Evolutionary conservation across 1,140 invertebrate species (phyloP).

Genomic region (Nasonia longicornis): DNA sequence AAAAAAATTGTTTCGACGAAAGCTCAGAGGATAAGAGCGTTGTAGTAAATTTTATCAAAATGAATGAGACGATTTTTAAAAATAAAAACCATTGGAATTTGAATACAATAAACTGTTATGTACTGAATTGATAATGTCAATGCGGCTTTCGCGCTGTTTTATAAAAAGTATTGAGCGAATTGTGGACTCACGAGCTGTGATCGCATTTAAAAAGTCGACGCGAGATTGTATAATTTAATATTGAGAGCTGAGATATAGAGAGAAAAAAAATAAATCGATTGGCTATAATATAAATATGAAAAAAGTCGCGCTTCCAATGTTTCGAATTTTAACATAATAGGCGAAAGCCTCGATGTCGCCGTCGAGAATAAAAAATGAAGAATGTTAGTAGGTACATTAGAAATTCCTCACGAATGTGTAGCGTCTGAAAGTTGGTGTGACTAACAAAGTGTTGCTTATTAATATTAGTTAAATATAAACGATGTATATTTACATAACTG

Average conservation of each 20-base stretch:
- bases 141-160: slow-evolving; percentile 32
- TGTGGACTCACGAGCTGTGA: slow-evolving; percentile 41
- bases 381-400: slow-evolving; percentile 6
- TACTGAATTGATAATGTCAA: slow-evolving; percentile 42
- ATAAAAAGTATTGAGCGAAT: slow-evolving; percentile 19
- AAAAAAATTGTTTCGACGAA: not conserved
- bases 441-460: slow-evolving; percentile 41
- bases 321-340: slow-evolving; percentile 30
- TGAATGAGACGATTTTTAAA: slow-evolving; percentile 2
- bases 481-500: not conserved
- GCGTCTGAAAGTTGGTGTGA: slow-evolving; percentile 32
- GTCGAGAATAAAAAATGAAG: slow-evolving; percentile 22
- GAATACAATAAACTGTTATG: slow-evolving; percentile 34
- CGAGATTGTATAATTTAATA: slow-evolving; percentile 14
- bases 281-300: slow-evolving; percentile 29
- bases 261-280: slow-evolving; percentile 33
- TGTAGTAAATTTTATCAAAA: slow-evolving; percentile 37
- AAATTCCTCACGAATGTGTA: slow-evolving; percentile 25
- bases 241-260: not conserved
- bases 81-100: slow-evolving; percentile 26
- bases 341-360: not conserved
- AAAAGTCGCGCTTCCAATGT: slow-evolving; percentile 43
- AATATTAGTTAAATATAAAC: slow-evolving; percentile 21
- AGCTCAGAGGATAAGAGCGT: not conserved
- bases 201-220: slow-evolving; percentile 42